phyloP scores from a whole-genome alignment of 2,888 invertebrate genomes.

The Coleophora flavipennella region DNA sequence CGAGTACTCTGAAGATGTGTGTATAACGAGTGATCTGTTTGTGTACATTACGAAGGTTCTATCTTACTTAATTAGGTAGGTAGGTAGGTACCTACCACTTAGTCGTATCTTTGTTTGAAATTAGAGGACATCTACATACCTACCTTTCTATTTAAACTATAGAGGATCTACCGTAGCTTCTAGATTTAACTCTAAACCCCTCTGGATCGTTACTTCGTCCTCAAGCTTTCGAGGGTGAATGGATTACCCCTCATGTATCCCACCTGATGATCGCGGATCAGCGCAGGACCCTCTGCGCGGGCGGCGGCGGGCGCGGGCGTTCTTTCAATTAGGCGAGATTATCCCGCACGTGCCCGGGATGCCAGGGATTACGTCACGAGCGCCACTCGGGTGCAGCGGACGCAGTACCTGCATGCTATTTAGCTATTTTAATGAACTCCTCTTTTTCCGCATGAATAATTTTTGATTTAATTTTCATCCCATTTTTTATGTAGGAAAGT shows the following conservation, averaged over 20 bases:
- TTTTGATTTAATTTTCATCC: not conserved
- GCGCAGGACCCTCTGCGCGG: slow-evolving; percentile 15
- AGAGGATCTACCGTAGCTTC: not conserved
- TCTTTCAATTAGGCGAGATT: slow-evolving; percentile 56
- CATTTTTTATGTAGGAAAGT: too few relatives aligned
- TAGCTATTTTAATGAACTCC: slow-evolving; percentile 18
- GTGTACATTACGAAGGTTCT: too few relatives aligned
- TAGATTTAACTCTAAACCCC: not conserved
- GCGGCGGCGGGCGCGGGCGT: slow-evolving; percentile 33
- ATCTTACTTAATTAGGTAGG: too few relatives aligned
- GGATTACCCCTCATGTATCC: slow-evolving; percentile 20
- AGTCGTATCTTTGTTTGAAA: too few relatives aligned
- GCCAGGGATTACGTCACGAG: slow-evolving; percentile 13
- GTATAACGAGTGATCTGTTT: too few relatives aligned
- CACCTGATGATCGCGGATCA: slow-evolving; percentile 63
- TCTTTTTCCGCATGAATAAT: not conserved
- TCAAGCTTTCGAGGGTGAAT: slow-evolving; percentile 7
- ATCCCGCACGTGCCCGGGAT: slow-evolving; percentile 61
- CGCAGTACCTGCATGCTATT: slow-evolving; percentile 23
- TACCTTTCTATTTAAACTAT: too few relatives aligned
- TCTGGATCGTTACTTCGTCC: not conserved
- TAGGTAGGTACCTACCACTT: too few relatives aligned
- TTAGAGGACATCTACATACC: too few relatives aligned
- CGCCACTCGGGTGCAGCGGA: slow-evolving; percentile 15
- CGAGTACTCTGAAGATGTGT: too few relatives aligned